Conservation (phyloP, 2,888 invertebrate genomes). For the Mamestra brassicae region DNA sequence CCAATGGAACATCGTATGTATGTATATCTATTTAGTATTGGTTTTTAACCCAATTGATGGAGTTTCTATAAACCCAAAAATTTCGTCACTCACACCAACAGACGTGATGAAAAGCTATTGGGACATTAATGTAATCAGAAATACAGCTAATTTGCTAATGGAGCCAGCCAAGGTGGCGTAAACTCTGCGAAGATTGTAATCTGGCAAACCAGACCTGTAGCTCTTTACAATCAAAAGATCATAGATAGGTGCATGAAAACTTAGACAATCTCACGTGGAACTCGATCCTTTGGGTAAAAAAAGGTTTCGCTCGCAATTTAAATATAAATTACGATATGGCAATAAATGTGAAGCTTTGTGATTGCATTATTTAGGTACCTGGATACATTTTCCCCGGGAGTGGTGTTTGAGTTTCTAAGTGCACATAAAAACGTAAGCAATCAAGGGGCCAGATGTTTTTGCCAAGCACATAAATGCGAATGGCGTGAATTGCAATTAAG, state of each 20-base stretch:
- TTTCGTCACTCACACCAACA: slow-evolving; percentile 33
- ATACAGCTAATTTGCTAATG: slow-evolving; percentile 84
- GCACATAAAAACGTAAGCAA: slow-evolving; percentile 88
- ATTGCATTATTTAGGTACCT: slow-evolving; percentile 83
- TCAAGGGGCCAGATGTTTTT: slow-evolving; percentile 88
- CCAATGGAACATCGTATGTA: slow-evolving; percentile 34
- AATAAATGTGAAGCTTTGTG: slow-evolving; percentile 78
- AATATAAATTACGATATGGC: slow-evolving; percentile 76
- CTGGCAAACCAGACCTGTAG: slow-evolving; percentile 66
- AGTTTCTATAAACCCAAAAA: slow-evolving; percentile 34
- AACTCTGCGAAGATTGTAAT: slow-evolving; percentile 79
- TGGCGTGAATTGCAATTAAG: slow-evolving; percentile 88
- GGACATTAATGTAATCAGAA: slow-evolving; percentile 75
- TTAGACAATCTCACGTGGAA: neutral
- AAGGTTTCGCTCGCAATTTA: slow-evolving; percentile 60
- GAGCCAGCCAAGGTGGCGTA: slow-evolving; percentile 75
- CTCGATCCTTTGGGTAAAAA: slow-evolving; percentile 2
- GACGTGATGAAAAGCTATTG: slow-evolving; percentile 65
- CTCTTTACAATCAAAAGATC: slow-evolving; percentile 47
- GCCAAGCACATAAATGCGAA: slow-evolving; percentile 85
- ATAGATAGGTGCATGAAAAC: slow-evolving; percentile 29
- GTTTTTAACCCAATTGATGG: slow-evolving; percentile 43
- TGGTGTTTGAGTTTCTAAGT: slow-evolving; percentile 81
- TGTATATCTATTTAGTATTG: slow-evolving; percentile 1
- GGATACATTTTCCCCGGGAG: slow-evolving; percentile 72